Conservation (phyloP, 2,113 vertebrate species). For the Pitta sordida region DNA sequence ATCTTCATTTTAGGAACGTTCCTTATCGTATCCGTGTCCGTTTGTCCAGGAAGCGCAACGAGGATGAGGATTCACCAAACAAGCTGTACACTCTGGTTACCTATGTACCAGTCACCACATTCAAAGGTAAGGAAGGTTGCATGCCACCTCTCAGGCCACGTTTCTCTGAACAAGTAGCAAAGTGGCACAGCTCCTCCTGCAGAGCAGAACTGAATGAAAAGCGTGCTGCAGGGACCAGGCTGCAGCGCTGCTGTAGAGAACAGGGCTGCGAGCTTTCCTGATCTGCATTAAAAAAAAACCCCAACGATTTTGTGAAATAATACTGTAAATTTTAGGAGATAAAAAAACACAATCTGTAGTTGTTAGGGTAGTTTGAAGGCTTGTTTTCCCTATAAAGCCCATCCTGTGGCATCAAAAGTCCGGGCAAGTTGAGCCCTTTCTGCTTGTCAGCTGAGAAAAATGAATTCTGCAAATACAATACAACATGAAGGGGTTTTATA, state of each 20-base stretch:
- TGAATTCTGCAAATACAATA: not conserved
- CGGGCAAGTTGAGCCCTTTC: not conserved
- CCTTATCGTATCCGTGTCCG: constrained; percentile 92
- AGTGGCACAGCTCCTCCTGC: not conserved
- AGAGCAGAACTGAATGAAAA: not conserved
- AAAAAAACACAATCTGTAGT: fast-evolving
- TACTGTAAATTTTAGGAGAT: not conserved
- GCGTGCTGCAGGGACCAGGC: not conserved
- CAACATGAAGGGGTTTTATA: not conserved
- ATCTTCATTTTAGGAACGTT: constrained; percentile 79
- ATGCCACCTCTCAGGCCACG: fast-evolving
- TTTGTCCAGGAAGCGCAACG: constrained; percentile 92
- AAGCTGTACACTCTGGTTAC: constrained; percentile 94
- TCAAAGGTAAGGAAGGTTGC: constrained; percentile 84
- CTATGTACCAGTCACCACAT: constrained; percentile 91
- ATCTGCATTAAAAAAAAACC: not conserved
- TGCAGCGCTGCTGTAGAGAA: not conserved
- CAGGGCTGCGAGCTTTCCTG: not conserved
- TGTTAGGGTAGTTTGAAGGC: not conserved
- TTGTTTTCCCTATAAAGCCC: not conserved
- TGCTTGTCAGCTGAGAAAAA: not conserved
- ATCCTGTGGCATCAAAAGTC: not conserved
- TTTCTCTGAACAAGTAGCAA: not conserved
- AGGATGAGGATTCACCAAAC: constrained; percentile 98
- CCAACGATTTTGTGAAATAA: not conserved